Base-by-base conservation (phyloP, 2,797 vertebrate genomes). In the Lepus oiostolus region DNA sequence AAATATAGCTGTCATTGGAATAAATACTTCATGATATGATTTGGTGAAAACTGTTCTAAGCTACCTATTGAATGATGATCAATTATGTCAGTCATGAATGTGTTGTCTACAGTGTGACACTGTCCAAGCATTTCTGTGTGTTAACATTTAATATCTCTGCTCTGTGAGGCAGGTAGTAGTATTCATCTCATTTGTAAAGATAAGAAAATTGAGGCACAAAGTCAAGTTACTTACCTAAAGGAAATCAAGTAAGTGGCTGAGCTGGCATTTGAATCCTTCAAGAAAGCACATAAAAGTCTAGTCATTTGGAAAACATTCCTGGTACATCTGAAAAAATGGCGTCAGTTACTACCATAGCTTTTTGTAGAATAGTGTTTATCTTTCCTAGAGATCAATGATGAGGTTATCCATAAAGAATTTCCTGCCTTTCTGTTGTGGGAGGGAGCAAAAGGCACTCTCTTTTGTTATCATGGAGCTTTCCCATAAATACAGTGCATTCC, bases 141-240 rank as follows among this genome's bases (percentile, higher is more conserved):
- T 88, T 94, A 82, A 72, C 50, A 65, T 83, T 12, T 19, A 86
- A 82, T 85, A 79, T 16, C n/a, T 90, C 42, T 82, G 26, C 62
- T 30, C 8, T 4, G 30, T 63, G 63, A 88, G 30, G 50, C 75
- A 82, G 47, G 38, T 81, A 50, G 4, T 86, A 47, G 68, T 88
- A 50, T 83, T 95, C 70, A 89, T 82, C 54, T 19, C 3, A 58
- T 86, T 92, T 96, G 96, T 85, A 95, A 96, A 95, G 71, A 92
- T 88, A 96, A 95, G 76, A 67, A 95, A 95, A 93, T 74, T 90
- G 79, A 94, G 88, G 84, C 54, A 74, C 26, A 70, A 90, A 26
- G 85, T 96, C 80, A 75, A 65, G 32, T 92, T 93, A 65, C 80
- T 92, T 97, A 63, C 75, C 70, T 94, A 68, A 65, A 28, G 35